A percentile compares a stretch with the other conserved stretches of the same genome.
These are phyloP conservation scores for Dryobates pubescens DNA, from an alignment of 2,797 vertebrate species.

Conservation along the genomic window DNA sequence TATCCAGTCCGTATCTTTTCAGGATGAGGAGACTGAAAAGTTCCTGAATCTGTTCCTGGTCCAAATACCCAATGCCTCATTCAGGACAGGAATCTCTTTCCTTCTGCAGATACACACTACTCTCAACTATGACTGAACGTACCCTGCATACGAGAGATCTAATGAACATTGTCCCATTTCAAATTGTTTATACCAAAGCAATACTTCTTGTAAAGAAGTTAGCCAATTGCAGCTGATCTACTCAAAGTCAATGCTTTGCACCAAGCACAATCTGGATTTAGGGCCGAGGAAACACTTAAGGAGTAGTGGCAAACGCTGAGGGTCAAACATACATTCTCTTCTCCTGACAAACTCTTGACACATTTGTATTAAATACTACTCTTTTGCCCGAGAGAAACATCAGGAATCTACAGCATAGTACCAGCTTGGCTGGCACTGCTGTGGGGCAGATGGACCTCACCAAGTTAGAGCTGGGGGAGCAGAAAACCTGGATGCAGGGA, in stretches of 20 bases:
- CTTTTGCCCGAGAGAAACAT: background rate
- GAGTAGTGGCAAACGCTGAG: background rate
- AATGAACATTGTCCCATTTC: background rate
- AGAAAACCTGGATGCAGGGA: background rate
- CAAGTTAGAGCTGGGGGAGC: fast-evolving
- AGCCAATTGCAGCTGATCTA: background rate
- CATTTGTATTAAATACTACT: background rate
- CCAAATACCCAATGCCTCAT: background rate
- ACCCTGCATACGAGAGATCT: background rate
- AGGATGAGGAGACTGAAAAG: background rate
- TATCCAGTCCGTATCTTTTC: background rate
- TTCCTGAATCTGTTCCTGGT: background rate
- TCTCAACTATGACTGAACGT: fast-evolving
- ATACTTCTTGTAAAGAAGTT: background rate
- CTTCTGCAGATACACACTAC: background rate
- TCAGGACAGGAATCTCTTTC: background rate
- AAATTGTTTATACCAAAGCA: background rate
- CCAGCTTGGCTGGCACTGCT: background rate
- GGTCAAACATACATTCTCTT: background rate
- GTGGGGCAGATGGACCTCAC: background rate
- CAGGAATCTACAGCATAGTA: background rate
- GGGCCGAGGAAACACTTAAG: background rate
- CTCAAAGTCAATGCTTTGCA: background rate
- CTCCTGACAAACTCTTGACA: background rate
- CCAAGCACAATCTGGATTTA: background rate